These are phyloP conservation scores for Tetraneura akinire DNA, from an alignment of 1,140 invertebrate species.

Conservation along the genomic window DNA sequence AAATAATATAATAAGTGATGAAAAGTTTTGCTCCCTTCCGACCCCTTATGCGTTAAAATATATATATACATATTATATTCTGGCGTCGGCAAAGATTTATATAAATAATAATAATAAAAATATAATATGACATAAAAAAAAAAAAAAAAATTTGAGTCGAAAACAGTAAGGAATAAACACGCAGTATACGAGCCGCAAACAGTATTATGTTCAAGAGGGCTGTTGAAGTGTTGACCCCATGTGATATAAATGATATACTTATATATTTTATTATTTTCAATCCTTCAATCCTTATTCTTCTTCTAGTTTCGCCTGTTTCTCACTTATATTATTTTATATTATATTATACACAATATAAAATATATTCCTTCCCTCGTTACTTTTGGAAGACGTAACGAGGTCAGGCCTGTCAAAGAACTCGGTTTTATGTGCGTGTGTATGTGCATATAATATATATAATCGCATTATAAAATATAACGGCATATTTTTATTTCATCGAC, in stretches of 20 bases:
- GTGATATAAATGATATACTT: too few relatives aligned
- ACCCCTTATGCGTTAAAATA: too few relatives aligned
- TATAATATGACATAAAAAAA: too few relatives aligned
- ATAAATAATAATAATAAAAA: neutral
- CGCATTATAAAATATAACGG: conserved; percentile 40
- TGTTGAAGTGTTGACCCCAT: conserved; percentile 41
- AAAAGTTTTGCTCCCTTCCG: too few relatives aligned
- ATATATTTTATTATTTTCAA: neutral
- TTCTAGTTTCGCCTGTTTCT: neutral
- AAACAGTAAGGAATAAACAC: too few relatives aligned
- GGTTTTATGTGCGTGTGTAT: neutral
- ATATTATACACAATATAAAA: too few relatives aligned
- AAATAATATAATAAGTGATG: too few relatives aligned
- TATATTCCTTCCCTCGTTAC: conserved; percentile 23
- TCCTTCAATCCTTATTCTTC: neutral
- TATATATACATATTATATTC: neutral
- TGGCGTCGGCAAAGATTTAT: conserved; percentile 5
- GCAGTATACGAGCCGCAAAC: neutral
- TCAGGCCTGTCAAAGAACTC: conserved; percentile 32
- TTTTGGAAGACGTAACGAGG: conserved; percentile 32
- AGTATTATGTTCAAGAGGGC: conserved; percentile 17
- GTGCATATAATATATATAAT: neutral
- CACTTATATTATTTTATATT: too few relatives aligned
- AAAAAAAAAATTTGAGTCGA: too few relatives aligned
- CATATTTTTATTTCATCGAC: neutral